Percentiles rank a stretch among this genome's conserved stretches.
Evolutionary conservation across 2,888 invertebrate genomes (phyloP).

Genomic region (Cephus pygmeus): DNA sequence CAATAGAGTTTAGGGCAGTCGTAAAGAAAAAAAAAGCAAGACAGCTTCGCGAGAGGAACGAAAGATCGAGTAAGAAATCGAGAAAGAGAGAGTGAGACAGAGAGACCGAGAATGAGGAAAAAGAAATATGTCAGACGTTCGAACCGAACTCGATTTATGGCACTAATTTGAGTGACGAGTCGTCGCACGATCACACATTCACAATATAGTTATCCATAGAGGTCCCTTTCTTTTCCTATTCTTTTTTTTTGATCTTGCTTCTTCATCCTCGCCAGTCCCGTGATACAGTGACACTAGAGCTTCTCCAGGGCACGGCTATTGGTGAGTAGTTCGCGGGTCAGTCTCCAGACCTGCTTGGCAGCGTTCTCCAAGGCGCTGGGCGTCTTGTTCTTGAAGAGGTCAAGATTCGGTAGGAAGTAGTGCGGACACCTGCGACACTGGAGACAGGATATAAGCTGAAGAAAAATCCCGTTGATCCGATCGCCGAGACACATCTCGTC

Average conservation of each 20-base stretch:
- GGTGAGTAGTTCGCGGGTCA: constrained; percentile 90
- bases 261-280: neutral
- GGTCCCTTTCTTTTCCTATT: no score
- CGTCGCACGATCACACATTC: constrained; percentile 33
- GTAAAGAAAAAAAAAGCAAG: no score
- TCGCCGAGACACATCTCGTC: constrained; percentile 91
- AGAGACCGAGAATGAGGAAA: no score
- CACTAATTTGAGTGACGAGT: constrained; percentile 27
- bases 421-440: constrained; percentile 95
- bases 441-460: constrained; percentile 95
- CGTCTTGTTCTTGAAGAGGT: constrained; percentile 92
- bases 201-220: constrained; percentile 11
- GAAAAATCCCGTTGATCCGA: constrained; percentile 90
- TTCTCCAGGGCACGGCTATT: constrained; percentile 92
- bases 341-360: constrained; percentile 92
- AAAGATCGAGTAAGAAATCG: neutral
- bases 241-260: no score
- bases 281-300: constrained; percentile 71
- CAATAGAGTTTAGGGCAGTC: constrained; percentile 1
- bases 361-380: constrained; percentile 91
- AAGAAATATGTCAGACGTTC: no score
- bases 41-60: constrained; percentile 27
- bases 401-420: constrained; percentile 93
- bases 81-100: no score
- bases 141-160: constrained; percentile 23